A percentile compares a stretch with the other conserved stretches of the same genome.
Conservation (phyloP, 37 sponge, comb jelly and placozoan genomes). For the Spongilla lacustris region DNA sequence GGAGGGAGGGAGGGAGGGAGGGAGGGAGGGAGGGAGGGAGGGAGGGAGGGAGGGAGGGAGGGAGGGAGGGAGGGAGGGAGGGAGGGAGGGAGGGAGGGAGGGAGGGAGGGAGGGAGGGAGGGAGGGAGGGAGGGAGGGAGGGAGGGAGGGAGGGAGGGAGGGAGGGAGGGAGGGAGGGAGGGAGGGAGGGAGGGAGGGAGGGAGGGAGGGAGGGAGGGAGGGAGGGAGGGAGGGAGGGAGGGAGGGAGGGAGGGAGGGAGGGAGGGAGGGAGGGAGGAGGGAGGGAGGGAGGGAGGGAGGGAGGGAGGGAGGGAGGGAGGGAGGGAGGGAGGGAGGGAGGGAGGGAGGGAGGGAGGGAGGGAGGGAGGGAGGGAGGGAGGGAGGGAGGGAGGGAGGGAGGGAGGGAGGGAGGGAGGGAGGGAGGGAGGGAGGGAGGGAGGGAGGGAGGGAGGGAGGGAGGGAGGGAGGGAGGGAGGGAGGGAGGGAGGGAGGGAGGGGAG, state of each 20-base stretch:
- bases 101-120: neutral
- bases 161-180: neutral
- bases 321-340: neutral
- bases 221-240: conserved; percentile 31
- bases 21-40: neutral
- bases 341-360: too few species aligned
- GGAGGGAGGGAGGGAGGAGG: neutral
- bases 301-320: too few species aligned
- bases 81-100: neutral
- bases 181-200: conserved; percentile 34
- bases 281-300: neutral
- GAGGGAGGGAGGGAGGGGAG: neutral
- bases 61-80: neutral
- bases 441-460: neutral
- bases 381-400: too few species aligned
- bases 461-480: neutral
- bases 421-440: neutral
- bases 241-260: neutral
- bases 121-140: conserved; percentile 21
- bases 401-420: neutral
- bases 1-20: neutral
- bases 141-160: conserved; percentile 26
- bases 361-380: too few species aligned
- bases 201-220: conserved; percentile 32
- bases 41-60: neutral